These are phyloP conservation scores for Nemapogon koenigi DNA, from an alignment of 2,888 invertebrate species.

Conservation along the genomic window DNA sequence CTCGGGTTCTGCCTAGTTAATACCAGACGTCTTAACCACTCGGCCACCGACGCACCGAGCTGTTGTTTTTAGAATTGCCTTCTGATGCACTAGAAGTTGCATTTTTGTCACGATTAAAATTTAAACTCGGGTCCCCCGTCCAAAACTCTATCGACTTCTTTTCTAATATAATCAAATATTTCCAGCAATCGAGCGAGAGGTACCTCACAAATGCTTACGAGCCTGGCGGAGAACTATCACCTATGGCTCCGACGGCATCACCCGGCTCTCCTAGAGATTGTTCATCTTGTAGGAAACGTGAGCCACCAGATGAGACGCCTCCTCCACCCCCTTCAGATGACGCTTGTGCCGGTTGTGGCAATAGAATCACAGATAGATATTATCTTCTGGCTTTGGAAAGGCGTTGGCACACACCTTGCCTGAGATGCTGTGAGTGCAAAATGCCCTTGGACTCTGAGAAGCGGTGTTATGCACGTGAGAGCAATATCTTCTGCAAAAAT, in stretches of 20 bases:
- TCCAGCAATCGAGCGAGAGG: constrained; percentile 75
- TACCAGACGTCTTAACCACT: too few species aligned
- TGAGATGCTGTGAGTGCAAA: constrained; percentile 90
- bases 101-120: too few species aligned
- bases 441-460: constrained; percentile 88
- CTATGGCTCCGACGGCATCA: constrained; percentile 74
- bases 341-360: constrained; percentile 88
- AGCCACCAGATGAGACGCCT: constrained; percentile 53
- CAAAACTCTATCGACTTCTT: not conserved
- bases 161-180: constrained; percentile 12
- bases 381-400: constrained; percentile 91
- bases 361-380: constrained; percentile 86
- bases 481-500: constrained; percentile 94
- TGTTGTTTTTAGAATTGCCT: too few species aligned
- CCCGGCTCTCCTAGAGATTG: constrained; percentile 66
- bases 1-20: too few species aligned
- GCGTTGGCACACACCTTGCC: constrained; percentile 91
- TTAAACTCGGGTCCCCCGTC: too few species aligned
- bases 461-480: constrained; percentile 91
- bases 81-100: too few species aligned
- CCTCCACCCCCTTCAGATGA: constrained; percentile 51
- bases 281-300: constrained; percentile 65
- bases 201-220: constrained; percentile 71
- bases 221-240: constrained; percentile 75
- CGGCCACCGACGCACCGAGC: too few species aligned